A percentile compares a stretch with the other conserved stretches of the same genome.
Evolutionary conservation across 1,140 invertebrate genomes (phyloP).

Genomic region (Trissolcus basalis): DNA sequence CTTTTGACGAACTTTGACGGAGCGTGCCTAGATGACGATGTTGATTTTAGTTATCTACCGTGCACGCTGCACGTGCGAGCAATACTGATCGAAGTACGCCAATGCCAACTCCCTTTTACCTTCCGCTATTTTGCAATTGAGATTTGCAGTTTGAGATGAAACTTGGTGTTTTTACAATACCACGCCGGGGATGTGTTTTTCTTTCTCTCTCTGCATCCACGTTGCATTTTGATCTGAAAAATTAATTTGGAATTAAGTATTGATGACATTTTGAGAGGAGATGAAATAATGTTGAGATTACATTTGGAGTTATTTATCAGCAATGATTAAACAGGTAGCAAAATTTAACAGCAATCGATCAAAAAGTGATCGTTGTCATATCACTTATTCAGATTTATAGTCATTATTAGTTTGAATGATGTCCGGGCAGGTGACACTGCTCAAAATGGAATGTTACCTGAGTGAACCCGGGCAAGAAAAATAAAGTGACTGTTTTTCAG

Average conservation of each 20-base stretch:
- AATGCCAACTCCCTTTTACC: not conserved
- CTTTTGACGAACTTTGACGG: conserved; percentile 47
- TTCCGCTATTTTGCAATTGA: not conserved
- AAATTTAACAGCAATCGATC: conserved; percentile 10
- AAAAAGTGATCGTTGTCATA: conserved; percentile 12
- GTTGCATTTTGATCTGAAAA: too few relatives aligned
- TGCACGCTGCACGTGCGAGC: conserved; percentile 24
- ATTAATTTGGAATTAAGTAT: not conserved
- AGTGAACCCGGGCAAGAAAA: not conserved
- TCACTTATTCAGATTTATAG: conserved; percentile 41
- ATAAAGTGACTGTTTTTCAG: not conserved
- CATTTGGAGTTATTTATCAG: conserved; percentile 6
- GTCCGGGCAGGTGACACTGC: conserved; percentile 28
- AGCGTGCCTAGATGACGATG: conserved; percentile 44
- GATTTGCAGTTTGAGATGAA: conserved; percentile 1
- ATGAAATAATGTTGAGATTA: conserved; percentile 32
- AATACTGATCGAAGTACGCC: conserved; percentile 28
- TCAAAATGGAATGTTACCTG: conserved; percentile 5
- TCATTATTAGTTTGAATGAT: conserved; percentile 26
- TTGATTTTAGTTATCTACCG: conserved; percentile 48
- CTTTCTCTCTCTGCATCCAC: not conserved
- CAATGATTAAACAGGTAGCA: conserved; percentile 5
- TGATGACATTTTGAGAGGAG: conserved; percentile 14
- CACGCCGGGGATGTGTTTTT: not conserved
- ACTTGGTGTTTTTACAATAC: conserved; percentile 5